Evolutionary conservation across 1,140 invertebrate genomes (phyloP).

Genomic region (Drosophila lacertosa): DNA sequence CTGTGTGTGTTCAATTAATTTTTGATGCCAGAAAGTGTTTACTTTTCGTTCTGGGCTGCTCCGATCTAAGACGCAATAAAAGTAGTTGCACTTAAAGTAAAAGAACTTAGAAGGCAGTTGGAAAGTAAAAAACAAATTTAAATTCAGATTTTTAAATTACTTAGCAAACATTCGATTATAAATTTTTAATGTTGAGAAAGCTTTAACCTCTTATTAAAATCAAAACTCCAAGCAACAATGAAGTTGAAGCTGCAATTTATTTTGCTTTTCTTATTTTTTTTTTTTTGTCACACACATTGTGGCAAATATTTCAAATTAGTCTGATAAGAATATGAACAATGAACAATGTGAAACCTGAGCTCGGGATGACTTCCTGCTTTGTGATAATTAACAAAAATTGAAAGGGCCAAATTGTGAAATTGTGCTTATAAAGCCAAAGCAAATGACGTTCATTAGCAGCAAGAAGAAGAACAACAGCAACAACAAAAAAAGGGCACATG

Average conservation of each 20-base stretch:
- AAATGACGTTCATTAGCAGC: slow-evolving; percentile 69
- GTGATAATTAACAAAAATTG: slow-evolving; percentile 79
- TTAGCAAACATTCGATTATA: too few relatives aligned
- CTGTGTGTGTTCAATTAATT: slow-evolving; percentile 49
- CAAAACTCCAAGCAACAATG: too few relatives aligned
- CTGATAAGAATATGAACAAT: slow-evolving; percentile 57
- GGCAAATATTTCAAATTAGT: slow-evolving; percentile 69
- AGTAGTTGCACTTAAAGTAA: neutral
- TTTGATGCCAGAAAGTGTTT: slow-evolving; percentile 33
- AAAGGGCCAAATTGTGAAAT: slow-evolving; percentile 77
- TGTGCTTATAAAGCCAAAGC: slow-evolving; percentile 67
- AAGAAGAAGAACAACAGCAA: slow-evolving; percentile 36
- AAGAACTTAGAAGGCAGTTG: too few relatives aligned
- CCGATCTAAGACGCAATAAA: slow-evolving; percentile 1
- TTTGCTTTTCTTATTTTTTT: neutral
- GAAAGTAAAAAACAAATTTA: neutral
- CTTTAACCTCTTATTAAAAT: too few relatives aligned
- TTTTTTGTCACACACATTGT: slow-evolving; percentile 12
- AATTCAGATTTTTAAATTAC: too few relatives aligned
- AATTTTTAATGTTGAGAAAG: too few relatives aligned
- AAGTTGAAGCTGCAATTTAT: too few relatives aligned
- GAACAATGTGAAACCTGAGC: slow-evolving; percentile 12
- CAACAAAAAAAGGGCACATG: slow-evolving; percentile 28
- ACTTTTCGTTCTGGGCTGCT: neutral
- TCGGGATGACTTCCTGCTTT: slow-evolving; percentile 35